These are phyloP conservation scores for Nycticorax nycticorax DNA, from an alignment of 2,113 vertebrate species.

Conservation along the genomic window DNA sequence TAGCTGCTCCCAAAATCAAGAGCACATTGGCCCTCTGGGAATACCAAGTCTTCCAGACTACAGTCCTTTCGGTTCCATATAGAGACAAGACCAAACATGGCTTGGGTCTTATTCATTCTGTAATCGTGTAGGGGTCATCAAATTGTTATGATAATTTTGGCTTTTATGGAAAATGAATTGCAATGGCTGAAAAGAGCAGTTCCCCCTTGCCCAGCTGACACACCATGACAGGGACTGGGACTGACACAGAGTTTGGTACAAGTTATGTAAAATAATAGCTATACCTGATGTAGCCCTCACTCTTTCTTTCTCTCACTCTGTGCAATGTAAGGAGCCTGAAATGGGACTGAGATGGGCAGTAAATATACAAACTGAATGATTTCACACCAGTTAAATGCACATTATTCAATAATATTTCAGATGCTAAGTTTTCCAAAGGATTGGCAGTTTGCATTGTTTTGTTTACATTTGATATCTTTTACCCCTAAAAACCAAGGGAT, in stretches of 20 bases:
- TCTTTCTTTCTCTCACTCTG: not conserved
- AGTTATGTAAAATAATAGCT: not conserved
- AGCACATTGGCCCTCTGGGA: not conserved
- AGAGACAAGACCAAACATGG: not conserved
- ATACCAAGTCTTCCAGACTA: not conserved
- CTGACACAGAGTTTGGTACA: not conserved
- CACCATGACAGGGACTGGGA: not conserved
- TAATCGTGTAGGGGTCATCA: not conserved
- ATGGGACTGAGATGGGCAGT: not conserved
- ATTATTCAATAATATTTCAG: not conserved
- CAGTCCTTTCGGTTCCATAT: not conserved
- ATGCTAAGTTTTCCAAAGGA: not conserved
- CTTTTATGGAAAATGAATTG: not conserved
- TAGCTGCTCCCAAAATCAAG: not conserved
- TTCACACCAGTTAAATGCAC: not conserved
- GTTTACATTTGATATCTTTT: not conserved
- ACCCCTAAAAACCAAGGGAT: not conserved
- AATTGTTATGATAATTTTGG: not conserved
- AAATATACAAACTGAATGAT: not conserved
- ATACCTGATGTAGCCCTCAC: not conserved
- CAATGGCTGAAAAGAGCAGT: not conserved
- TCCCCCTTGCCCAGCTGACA: not conserved
- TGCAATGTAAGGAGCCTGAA: not conserved
- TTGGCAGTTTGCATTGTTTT: not conserved
- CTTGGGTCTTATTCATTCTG: not conserved